phyloP scores from a whole-genome alignment of 2,113 vertebrate species.

The Pterocles orientalis region DNA sequence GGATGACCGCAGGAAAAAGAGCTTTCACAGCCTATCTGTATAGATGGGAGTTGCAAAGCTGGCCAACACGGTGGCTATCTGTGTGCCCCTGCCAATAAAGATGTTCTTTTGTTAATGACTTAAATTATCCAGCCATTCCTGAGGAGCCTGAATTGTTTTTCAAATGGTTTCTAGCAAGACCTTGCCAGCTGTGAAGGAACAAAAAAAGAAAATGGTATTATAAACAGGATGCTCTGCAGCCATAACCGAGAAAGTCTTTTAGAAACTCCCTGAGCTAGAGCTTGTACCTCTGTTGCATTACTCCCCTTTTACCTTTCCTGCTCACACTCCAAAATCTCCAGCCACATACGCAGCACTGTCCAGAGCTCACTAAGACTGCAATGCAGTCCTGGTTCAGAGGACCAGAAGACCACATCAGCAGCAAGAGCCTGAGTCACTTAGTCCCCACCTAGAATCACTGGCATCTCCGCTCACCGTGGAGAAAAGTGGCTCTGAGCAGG shows the following conservation, averaged over 20 bases:
- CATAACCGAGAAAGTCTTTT: neutral
- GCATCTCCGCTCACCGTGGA: neutral
- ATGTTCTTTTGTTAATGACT: neutral
- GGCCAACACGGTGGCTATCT: neutral
- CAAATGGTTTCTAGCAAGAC: neutral
- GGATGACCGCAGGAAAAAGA: neutral
- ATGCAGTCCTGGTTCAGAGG: neutral
- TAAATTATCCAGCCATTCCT: neutral
- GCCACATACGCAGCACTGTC: neutral
- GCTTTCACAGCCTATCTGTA: neutral
- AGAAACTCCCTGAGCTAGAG: neutral
- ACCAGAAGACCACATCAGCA: neutral
- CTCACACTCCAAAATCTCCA: neutral
- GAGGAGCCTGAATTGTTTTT: neutral
- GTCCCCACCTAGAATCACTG: neutral
- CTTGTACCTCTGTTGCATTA: neutral
- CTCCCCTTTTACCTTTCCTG: neutral
- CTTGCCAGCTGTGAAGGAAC: neutral
- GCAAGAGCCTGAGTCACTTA: neutral
- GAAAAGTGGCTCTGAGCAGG: neutral
- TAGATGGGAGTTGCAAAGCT: neutral
- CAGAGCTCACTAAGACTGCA: neutral
- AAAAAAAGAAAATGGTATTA: neutral
- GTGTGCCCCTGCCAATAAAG: neutral
- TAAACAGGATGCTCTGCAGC: neutral